Evolutionary conservation across 2,113 vertebrate genomes (phyloP).

Genomic region (Tringa solitaria): DNA sequence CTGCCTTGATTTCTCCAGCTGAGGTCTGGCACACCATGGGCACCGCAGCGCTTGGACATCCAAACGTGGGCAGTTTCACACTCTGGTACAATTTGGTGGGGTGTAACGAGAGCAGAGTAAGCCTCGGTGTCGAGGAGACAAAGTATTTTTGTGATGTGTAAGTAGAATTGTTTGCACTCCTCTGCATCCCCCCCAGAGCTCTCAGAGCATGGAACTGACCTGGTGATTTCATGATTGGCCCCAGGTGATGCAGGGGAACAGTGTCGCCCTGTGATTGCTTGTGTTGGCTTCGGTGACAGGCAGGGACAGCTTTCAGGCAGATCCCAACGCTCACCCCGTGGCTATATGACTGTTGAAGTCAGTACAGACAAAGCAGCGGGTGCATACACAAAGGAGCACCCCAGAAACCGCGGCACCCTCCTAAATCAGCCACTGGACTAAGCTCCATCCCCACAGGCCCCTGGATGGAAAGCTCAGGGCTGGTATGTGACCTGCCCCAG

Average conservation of each 20-base stretch:
- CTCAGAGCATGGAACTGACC: not conserved
- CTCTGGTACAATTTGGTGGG: not conserved
- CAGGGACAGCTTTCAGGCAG: not conserved
- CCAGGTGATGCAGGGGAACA: not conserved
- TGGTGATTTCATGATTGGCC: accelerated
- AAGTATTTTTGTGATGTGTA: not conserved
- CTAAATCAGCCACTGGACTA: not conserved
- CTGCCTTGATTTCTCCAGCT: not conserved
- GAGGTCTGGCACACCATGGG: not conserved
- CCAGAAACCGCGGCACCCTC: not conserved
- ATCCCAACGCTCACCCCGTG: not conserved
- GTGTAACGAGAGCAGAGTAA: not conserved
- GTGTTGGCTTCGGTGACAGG: not conserved
- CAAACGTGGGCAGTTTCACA: not conserved
- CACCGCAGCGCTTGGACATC: not conserved
- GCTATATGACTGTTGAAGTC: not conserved
- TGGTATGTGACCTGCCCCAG: not conserved
- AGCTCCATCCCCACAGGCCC: not conserved
- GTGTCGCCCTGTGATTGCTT: not conserved
- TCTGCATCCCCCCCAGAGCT: not conserved
- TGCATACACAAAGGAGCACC: accelerated
- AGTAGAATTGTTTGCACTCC: not conserved
- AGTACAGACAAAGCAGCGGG: not conserved
- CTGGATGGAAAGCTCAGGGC: not conserved
- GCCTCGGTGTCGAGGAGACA: not conserved